phyloP scores from a whole-genome alignment of 2,113 vertebrate genomes.

The Tinamus guttatus region DNA sequence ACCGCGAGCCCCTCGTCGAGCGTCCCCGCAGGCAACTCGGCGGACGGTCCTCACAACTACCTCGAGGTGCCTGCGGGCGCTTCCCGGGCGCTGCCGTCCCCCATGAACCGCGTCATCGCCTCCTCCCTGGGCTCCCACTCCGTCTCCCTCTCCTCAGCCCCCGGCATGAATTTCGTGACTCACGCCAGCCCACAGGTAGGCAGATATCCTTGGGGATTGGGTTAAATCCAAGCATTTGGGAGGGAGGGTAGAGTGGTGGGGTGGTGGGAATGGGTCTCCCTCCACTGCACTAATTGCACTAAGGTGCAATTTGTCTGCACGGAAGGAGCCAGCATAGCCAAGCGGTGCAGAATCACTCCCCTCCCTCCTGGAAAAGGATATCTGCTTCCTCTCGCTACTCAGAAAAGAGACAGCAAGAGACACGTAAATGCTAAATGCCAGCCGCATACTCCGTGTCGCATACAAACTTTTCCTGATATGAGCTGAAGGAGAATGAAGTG shows the following conservation, averaged over 20 bases:
- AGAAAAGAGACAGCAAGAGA: neutral
- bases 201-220: rapidly evolving
- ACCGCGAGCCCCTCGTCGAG: slow-evolving; percentile 62
- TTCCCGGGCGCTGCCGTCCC: slow-evolving; percentile 37
- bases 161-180: slow-evolving; percentile 66
- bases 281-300: neutral
- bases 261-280: neutral
- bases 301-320: rapidly evolving
- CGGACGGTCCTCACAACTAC: slow-evolving; percentile 70
- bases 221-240: neutral
- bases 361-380: neutral
- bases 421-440: slow-evolving; percentile 14
- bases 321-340: neutral
- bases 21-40: slow-evolving; percentile 52
- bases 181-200: slow-evolving; percentile 77
- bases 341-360: neutral
- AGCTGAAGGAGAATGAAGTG: neutral
- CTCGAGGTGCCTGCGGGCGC: slow-evolving; percentile 58
- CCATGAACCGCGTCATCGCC: slow-evolving; percentile 77
- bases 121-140: slow-evolving; percentile 75
- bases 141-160: slow-evolving; percentile 59
- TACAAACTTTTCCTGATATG: neutral
- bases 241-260: neutral
- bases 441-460: neutral
- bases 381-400: neutral